Evolutionary conservation across 2,113 vertebrate species (phyloP), one percentile per base, ranked within the genome.

Genomic region (Xiphophorus maculatus): DNA sequence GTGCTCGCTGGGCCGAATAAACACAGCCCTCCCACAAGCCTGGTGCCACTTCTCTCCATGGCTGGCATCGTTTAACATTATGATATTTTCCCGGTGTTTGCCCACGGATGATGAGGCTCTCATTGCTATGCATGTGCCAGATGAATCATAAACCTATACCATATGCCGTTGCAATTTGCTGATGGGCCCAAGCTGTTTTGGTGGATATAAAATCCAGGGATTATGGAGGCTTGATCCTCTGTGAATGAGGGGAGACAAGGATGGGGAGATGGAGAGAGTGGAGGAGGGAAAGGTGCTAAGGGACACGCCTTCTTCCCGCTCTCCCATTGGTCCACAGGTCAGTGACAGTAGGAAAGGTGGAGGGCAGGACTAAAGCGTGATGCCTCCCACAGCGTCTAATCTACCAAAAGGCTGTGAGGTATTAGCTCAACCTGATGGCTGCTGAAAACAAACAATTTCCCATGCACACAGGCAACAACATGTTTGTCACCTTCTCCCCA

Each of bases 181-280:
- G 98, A 99, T 99, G 97, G 97, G 96, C 93, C 97, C 97, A 98
- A 98, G 97, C 98, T 99, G 98, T 98, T 98, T 97, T 95, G 95
- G 95, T 94, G 95, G 96, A 96, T 97, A 95, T 93, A 95, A 98
- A 97, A 96, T 96, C 96, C 94, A 72, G 94, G 95, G 96, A 98
- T 98, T 98, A 98, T 79, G 90, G 92, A 95, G 91, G 94, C 95
- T 95, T 95, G 95, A 94, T 95, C 95, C 91, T 87, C 22, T 68
- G 94, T 94, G 96, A 96, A 94, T 91, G 90, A 85, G 84, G 83
- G 76, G 82, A 83, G 81, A 75, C 54, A 35, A 29, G 66, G 86
- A 77, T 69, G 74, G 64, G 73, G 70, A 79, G 77, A 30, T 61
- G 60, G 76, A 74, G 69, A 63, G 71, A 75, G 78, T 22, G 58